A percentile compares a stretch with the other conserved stretches of the same genome.
phyloP scores from a whole-genome alignment of 2,113 vertebrate species.

The Bos javanicus region DNA sequence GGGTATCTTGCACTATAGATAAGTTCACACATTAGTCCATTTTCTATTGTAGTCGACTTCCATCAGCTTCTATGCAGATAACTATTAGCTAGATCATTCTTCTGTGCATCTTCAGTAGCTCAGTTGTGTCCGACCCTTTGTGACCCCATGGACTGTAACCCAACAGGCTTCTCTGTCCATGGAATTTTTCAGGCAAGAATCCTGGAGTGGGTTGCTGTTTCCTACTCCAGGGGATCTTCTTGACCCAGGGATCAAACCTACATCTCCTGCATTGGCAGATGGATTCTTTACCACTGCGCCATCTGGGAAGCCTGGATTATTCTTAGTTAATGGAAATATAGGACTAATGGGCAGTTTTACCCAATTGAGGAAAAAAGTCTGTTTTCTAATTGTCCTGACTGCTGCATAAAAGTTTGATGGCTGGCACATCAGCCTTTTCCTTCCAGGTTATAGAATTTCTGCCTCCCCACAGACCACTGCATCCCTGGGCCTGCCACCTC shows the following conservation, averaged over 20 bases:
- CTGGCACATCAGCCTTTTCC: background rate
- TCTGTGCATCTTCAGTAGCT: background rate
- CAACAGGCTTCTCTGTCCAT: background rate
- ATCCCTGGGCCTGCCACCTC: background rate
- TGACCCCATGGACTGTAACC: background rate
- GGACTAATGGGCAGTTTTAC: background rate
- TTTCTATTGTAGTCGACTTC: background rate
- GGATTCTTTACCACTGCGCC: background rate
- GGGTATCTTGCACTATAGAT: fast-evolving
- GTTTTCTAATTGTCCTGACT: background rate
- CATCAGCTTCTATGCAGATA: fast-evolving
- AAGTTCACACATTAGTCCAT: too few species aligned
- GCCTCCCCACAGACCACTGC: background rate
- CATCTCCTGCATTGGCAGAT: background rate
- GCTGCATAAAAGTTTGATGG: background rate
- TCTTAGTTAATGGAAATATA: background rate
- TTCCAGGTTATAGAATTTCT: background rate
- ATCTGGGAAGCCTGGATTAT: background rate
- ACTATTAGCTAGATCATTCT: background rate
- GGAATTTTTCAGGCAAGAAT: background rate
- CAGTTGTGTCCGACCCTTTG: fast-evolving
- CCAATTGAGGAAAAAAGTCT: too few species aligned
- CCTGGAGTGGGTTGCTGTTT: background rate
- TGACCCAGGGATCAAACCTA: background rate
- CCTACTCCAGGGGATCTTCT: background rate